Conservation (phyloP, 2,797 vertebrate species). For the Chromis chromis region DNA sequence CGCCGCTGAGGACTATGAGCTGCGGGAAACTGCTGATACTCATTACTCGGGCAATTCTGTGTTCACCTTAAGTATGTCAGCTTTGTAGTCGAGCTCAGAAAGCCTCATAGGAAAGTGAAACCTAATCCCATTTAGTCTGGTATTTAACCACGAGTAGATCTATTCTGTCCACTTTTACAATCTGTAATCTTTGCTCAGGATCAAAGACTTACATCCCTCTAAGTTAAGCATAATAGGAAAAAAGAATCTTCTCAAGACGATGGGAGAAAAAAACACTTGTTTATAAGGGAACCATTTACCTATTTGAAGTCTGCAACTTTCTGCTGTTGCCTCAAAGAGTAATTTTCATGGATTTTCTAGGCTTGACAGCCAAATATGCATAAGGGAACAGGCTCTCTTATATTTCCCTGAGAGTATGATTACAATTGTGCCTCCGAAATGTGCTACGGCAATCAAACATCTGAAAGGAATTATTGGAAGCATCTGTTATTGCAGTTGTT, state of each 20-base stretch:
- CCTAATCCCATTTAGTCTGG: slow-evolving; percentile 74
- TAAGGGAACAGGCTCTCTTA: background rate
- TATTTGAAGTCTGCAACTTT: background rate
- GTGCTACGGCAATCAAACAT: background rate
- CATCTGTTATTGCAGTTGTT: slow-evolving; percentile 2
- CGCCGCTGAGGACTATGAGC: slow-evolving; percentile 18
- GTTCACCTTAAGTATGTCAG: slow-evolving; percentile 38
- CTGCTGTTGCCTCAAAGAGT: slow-evolving; percentile 4
- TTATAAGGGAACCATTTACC: background rate
- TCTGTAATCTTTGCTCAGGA: slow-evolving; percentile 58
- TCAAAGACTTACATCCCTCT: slow-evolving; percentile 63
- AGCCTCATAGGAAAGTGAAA: slow-evolving; percentile 56
- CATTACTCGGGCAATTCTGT: slow-evolving; percentile 20
- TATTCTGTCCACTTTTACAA: slow-evolving; percentile 48
- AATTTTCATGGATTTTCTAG: background rate
- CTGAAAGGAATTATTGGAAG: background rate
- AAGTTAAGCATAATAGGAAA: slow-evolving; percentile 4
- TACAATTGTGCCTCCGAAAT: background rate
- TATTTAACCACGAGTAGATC: slow-evolving; percentile 69
- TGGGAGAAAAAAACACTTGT: background rate
- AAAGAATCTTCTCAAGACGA: no score
- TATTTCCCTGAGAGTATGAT: slow-evolving; percentile 2
- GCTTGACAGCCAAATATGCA: slow-evolving; percentile 6
- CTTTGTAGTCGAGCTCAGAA: slow-evolving; percentile 43
- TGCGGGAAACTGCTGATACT: slow-evolving; percentile 31